phyloP scores from a whole-genome alignment of 2,113 vertebrate species.

The Amazona vittata region DNA sequence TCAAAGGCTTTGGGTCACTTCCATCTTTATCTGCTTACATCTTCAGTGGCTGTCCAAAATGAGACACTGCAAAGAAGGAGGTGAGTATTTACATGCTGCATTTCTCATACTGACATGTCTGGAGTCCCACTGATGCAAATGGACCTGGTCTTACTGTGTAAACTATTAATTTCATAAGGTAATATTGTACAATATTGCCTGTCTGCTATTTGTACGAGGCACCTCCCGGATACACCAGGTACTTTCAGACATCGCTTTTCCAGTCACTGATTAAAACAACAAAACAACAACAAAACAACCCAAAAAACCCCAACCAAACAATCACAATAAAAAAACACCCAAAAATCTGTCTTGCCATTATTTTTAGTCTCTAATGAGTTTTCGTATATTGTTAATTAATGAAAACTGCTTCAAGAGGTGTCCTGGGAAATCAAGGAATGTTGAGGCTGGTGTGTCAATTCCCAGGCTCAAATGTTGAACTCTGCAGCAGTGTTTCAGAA shows the following conservation, averaged over 20 bases:
- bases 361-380: background rate
- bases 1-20: background rate
- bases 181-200: background rate
- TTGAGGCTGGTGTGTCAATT: background rate
- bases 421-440: background rate
- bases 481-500: background rate
- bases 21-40: background rate
- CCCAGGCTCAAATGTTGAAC: background rate
- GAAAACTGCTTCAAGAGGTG: background rate
- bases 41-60: background rate
- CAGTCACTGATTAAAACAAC: background rate
- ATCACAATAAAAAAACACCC: too few relatives aligned
- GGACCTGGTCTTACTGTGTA: background rate
- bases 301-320: background rate
- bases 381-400: background rate
- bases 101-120: background rate
- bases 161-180: background rate
- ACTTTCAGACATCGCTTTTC: background rate
- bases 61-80: fast-evolving
- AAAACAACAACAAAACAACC: background rate
- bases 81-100: background rate
- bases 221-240: background rate
- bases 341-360: background rate
- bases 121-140: background rate
- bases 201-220: background rate